Conservation (phyloP, 2,113 vertebrate species). For the Panurus biarmicus region DNA sequence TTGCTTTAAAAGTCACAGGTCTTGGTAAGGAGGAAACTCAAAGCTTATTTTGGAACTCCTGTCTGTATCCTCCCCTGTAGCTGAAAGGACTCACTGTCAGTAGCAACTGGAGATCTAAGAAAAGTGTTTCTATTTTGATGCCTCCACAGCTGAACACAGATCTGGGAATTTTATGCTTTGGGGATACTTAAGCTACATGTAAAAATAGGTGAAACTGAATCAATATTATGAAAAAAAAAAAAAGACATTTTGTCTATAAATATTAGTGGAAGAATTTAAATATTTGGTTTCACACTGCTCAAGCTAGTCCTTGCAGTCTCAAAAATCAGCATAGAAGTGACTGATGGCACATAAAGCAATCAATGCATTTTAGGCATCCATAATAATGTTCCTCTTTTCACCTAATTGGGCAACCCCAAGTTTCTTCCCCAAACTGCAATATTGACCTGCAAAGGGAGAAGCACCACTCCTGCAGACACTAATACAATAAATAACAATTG, state of each 20-base stretch:
- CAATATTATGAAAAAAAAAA: neutral
- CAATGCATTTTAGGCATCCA: neutral
- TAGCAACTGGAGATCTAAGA: slow-evolving; percentile 13
- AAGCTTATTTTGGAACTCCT: neutral
- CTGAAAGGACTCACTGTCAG: neutral
- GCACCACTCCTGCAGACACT: neutral
- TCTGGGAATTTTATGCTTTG: neutral
- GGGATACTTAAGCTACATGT: neutral
- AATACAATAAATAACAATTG: neutral
- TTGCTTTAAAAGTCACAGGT: neutral
- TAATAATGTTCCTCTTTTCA: neutral
- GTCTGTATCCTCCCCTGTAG: neutral
- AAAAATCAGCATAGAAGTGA: neutral
- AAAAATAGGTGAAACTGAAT: neutral
- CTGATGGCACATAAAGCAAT: neutral
- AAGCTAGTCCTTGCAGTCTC: neutral
- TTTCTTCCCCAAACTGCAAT: neutral
- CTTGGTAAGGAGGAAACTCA: neutral
- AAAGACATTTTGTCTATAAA: neutral
- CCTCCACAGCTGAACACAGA: neutral
- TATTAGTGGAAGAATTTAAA: neutral
- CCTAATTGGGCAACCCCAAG: neutral
- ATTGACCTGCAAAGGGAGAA: neutral
- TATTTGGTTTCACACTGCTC: neutral
- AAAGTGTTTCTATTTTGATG: slow-evolving; percentile 20